Conservation (phyloP, 2,888 invertebrate genomes). For the Marronus borbonicus region DNA sequence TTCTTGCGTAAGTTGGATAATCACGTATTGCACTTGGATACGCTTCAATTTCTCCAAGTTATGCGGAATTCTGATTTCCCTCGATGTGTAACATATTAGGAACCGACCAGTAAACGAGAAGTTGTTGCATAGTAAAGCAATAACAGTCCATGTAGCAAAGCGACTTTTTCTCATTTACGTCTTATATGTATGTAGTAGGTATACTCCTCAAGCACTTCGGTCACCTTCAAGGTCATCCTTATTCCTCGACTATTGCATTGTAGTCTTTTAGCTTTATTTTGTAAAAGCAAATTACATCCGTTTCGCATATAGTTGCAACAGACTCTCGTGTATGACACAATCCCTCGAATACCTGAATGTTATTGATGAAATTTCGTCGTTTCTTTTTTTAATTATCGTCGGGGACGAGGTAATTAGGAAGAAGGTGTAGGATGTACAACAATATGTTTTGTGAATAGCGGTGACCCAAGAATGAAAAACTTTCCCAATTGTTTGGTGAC, state of each 20-base stretch:
- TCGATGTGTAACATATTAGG: slow-evolving; percentile 38
- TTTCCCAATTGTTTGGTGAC: slow-evolving; percentile 22
- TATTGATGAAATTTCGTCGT: slow-evolving; percentile 6
- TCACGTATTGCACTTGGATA: slow-evolving; percentile 39
- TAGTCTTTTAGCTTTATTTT: slow-evolving; percentile 1
- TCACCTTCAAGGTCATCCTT: slow-evolving; percentile 10
- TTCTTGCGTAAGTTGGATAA: slow-evolving; percentile 32
- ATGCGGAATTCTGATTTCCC: slow-evolving; percentile 45
- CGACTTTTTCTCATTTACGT: slow-evolving; percentile 14
- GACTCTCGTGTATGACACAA: neutral
- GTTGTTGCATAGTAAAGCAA: slow-evolving; percentile 25
- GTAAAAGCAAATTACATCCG: slow-evolving; percentile 30
- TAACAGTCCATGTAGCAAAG: slow-evolving; percentile 10
- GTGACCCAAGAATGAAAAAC: neutral
- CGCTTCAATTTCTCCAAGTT: slow-evolving; percentile 38
- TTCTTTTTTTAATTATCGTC: neutral
- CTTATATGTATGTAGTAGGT: neutral
- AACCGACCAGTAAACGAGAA: slow-evolving; percentile 25
- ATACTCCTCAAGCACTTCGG: slow-evolving; percentile 11
- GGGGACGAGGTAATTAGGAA: neutral
- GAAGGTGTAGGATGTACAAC: neutral
- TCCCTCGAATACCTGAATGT: neutral
- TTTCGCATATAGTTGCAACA: slow-evolving; percentile 9
- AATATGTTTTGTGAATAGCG: neutral
- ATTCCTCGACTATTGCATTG: slow-evolving; percentile 1